Percentiles rank a stretch among this genome's conserved stretches.
Evolutionary conservation across 2,797 vertebrate species (phyloP).

Genomic region (Coccyzus lansbergi): DNA sequence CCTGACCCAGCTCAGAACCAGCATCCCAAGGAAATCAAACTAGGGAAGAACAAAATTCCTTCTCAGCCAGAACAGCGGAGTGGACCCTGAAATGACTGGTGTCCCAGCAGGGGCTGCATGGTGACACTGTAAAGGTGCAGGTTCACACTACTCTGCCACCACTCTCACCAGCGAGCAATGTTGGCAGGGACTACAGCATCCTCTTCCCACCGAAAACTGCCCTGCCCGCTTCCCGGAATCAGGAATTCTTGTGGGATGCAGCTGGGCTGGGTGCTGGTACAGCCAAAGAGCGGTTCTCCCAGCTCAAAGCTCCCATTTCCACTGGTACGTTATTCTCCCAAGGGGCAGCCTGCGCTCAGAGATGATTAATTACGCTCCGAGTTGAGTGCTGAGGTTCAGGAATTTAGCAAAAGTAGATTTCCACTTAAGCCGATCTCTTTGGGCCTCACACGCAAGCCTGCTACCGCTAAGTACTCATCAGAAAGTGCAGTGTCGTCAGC

Average conservation of each 20-base stretch:
- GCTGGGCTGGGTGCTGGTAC: not conserved
- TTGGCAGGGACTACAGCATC: not conserved
- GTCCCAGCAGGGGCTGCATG: rapidly evolving
- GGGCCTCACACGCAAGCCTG: not conserved
- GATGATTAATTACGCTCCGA: not conserved
- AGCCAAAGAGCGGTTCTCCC: not conserved
- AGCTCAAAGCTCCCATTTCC: not conserved
- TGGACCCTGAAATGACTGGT: rapidly evolving
- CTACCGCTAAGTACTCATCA: not conserved
- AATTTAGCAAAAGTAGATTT: constrained; percentile 43
- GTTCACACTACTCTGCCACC: rapidly evolving
- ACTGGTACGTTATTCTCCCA: rapidly evolving
- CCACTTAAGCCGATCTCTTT: constrained; percentile 36
- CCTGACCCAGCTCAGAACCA: not conserved
- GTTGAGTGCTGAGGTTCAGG: not conserved
- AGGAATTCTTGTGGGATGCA: not conserved
- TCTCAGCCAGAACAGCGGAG: not conserved
- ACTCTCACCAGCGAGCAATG: rapidly evolving
- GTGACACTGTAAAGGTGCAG: not conserved
- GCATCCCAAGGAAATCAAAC: not conserved
- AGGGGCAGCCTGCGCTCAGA: not conserved
- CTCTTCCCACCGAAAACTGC: not conserved
- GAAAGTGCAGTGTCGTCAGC: not conserved
- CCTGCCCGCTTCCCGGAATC: rapidly evolving
- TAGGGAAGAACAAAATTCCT: not conserved